Evolutionary conservation across 2,113 vertebrate genomes (phyloP).

Genomic region (Colius striatus): DNA sequence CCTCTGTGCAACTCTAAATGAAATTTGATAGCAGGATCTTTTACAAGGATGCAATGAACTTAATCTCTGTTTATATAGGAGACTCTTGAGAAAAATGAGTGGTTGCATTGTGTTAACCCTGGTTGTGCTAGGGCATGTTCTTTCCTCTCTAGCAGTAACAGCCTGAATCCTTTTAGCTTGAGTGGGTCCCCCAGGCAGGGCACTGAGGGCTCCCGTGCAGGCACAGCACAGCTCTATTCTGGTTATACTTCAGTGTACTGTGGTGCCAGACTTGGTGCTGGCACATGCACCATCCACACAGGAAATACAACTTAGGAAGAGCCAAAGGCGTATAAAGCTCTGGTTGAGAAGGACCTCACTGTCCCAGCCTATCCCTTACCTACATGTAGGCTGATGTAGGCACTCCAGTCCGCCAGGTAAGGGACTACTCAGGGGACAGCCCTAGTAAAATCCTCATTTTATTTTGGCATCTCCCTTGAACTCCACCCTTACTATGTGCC

Average conservation of each 20-base stretch:
- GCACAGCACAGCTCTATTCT: neutral
- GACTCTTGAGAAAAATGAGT: neutral
- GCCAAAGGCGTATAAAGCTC: neutral
- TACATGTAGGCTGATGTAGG: neutral
- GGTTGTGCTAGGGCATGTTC: neutral
- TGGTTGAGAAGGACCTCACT: neutral
- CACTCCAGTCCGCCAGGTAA: neutral
- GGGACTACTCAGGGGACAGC: neutral
- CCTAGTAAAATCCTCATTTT: neutral
- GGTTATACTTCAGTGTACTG: neutral
- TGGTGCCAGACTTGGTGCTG: neutral
- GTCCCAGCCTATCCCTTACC: neutral
- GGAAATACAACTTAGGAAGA: neutral
- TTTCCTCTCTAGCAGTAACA: neutral
- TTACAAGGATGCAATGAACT: neutral
- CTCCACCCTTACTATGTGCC: neutral
- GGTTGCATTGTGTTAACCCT: neutral
- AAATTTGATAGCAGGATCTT: neutral
- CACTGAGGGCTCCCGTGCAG: neutral
- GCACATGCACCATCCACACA: neutral
- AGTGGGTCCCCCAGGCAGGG: neutral
- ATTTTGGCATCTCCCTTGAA: neutral
- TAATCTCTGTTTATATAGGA: slow-evolving; percentile 2
- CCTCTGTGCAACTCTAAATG: neutral
- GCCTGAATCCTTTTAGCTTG: neutral